Evolutionary conservation across 2,888 invertebrate species (phyloP).

Genomic region (Xestobium rufovillosum): DNA sequence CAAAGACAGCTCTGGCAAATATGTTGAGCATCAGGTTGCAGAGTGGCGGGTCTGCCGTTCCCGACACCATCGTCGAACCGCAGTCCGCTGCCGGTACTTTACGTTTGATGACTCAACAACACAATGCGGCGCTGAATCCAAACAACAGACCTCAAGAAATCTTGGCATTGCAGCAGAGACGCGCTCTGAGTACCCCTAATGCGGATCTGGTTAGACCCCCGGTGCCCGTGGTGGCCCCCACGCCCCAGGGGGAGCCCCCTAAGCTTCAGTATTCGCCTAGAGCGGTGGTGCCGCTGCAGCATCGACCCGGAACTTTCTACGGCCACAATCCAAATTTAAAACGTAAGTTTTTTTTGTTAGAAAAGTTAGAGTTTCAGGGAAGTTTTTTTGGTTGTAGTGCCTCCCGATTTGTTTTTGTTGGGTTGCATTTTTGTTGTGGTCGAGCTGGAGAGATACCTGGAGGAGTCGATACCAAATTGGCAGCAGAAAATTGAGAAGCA

Average conservation of each 20-base stretch:
- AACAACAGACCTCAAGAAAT: conserved; percentile 46
- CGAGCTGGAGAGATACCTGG: conserved; percentile 37
- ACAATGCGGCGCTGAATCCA: conserved; percentile 55
- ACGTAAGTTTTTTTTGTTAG: conserved; percentile 32
- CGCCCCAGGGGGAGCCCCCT: conserved; percentile 38
- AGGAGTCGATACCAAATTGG: conserved; percentile 38
- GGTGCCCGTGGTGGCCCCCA: conserved; percentile 45
- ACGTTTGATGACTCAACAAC: conserved; percentile 75
- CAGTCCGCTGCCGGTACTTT: conserved; percentile 66
- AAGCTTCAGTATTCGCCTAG: conserved; percentile 44
- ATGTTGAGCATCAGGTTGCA: conserved; percentile 81
- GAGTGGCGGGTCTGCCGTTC: conserved; percentile 44
- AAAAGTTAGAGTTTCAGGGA: background rate
- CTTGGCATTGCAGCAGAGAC: conserved; percentile 48
- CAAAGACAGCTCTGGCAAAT: conserved; percentile 92
- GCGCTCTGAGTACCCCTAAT: conserved; percentile 39
- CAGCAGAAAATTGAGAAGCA: conserved; percentile 39
- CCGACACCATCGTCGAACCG: conserved; percentile 43
- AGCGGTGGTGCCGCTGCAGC: conserved; percentile 46
- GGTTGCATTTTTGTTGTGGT: conserved; percentile 82
- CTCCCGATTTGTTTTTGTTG: conserved; percentile 79
- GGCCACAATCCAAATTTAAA: conserved; percentile 90
- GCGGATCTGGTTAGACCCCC: conserved; percentile 41
- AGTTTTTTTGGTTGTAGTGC: conserved; percentile 44
- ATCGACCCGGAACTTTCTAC: conserved; percentile 64